Conservation (phyloP, 2,797 vertebrate species). For the Pangasius djambal region DNA sequence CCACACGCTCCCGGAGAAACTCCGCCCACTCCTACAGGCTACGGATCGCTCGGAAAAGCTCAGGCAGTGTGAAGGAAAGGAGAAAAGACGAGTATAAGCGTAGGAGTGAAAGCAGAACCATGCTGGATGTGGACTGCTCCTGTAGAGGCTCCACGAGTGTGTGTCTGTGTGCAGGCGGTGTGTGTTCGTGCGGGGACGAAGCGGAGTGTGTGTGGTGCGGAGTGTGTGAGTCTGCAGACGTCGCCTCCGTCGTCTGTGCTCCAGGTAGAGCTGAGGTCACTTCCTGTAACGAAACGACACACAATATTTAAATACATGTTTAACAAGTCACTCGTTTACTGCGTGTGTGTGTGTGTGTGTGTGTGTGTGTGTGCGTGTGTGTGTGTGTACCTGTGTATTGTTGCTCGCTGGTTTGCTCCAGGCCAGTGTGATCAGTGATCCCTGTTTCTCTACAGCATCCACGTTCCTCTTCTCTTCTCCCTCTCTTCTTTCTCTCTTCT, state of each 20-base stretch:
- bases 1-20: neutral
- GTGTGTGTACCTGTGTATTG: conserved; percentile 29
- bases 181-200: neutral
- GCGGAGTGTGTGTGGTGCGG: neutral
- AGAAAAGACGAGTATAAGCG: neutral
- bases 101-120: conserved; percentile 50
- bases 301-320: neutral
- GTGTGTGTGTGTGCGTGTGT: conserved; percentile 9
- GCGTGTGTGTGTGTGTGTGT: neutral
- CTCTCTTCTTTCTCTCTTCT: neutral
- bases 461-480: conserved; percentile 1
- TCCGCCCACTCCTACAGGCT: neutral
- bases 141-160: conserved; percentile 39
- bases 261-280: conserved; percentile 20
- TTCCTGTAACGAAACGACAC: conserved; percentile 23
- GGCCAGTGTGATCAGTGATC: conserved; percentile 75
- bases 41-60: neutral
- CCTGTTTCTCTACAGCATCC: conserved; percentile 69
- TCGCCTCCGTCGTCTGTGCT: conserved; percentile 10
- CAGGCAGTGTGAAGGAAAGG: neutral
- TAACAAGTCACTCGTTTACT: neutral
- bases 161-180: neutral
- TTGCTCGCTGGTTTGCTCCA: conserved; percentile 72
- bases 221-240: neutral
- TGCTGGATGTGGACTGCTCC: conserved; percentile 46